phyloP scores from a whole-genome alignment of 2,113 vertebrate genomes.

The Ammodytes marinus region DNA sequence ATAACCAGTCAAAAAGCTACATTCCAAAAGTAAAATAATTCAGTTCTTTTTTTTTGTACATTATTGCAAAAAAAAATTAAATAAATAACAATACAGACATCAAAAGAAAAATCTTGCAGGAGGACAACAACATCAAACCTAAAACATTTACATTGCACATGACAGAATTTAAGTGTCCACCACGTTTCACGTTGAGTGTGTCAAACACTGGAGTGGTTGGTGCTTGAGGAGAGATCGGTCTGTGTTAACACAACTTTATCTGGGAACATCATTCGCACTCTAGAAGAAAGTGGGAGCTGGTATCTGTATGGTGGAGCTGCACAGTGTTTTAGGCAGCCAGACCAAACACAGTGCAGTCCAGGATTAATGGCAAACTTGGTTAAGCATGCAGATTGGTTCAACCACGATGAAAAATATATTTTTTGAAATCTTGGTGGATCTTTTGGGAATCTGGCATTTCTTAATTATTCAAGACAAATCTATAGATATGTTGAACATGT shows the following conservation, averaged over 20 bases:
- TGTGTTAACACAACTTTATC: constrained; percentile 28
- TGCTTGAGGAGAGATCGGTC: constrained; percentile 20
- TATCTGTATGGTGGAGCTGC: constrained; percentile 41
- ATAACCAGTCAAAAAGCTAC: constrained; percentile 75
- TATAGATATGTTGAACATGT: background rate
- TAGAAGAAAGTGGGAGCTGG: constrained; percentile 44
- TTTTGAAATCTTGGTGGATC: background rate
- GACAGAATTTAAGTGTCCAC: constrained; percentile 62
- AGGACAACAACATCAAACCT: constrained; percentile 60
- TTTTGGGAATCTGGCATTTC: background rate
- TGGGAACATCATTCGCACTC: constrained; percentile 28
- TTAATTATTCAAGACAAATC: background rate
- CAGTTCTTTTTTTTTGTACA: constrained; percentile 53
- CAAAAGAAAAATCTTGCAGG: constrained; percentile 52
- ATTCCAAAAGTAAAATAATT: constrained; percentile 80
- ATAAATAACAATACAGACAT: constrained; percentile 6
- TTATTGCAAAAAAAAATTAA: constrained; percentile 60
- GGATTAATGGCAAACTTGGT: constrained; percentile 26
- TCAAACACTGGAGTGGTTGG: constrained; percentile 67
- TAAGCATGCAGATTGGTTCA: background rate
- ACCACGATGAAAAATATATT: background rate
- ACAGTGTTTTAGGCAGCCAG: constrained; percentile 23
- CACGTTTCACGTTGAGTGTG: constrained; percentile 59
- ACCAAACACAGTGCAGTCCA: constrained; percentile 17
- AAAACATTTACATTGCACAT: constrained; percentile 69